Evolutionary conservation across 1,140 invertebrate species (phyloP), one percentile per base, ranked within the genome.

Genomic region (Megalopta genalis): DNA sequence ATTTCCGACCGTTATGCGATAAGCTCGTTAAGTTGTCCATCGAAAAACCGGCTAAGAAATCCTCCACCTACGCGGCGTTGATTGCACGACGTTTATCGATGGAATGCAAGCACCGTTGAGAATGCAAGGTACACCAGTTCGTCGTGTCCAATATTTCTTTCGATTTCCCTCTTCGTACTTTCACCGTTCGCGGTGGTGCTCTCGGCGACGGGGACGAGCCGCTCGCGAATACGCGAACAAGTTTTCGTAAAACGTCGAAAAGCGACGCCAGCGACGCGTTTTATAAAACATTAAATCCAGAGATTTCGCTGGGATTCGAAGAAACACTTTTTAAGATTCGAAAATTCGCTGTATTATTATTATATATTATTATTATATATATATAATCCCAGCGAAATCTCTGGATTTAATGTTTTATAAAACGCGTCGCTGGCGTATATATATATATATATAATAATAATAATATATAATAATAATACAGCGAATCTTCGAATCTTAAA

Each of bases 11-110:
- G 71, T 64, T 52, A 27, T 27, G 49, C 42, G 25, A 49, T 64
- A 37, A 62, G 27, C 60, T 54, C 49, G 23, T 32, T 10, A 27
- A 42, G 70, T 64, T 65, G 23, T 16, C 32, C 25, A 42, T 72
- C 37, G 49, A 69, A 23, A 77, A 77, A 54, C 59, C 59, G 69
- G 32, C 60, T 23, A 57, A 77, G 64, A 62, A 78, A 52, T 72
- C 27, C 46, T 18, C 60, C 68, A 32, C 62, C 62, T 60, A 72
- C 62, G 62, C 69, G 18, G 9, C 32, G 12, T 7, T 52, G 69
- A 78, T 78, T 65, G 63, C 25, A 70, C 42, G 27, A 42, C 23
- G 60, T 37, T 78, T 78, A 78, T 78, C 76, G 76, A 32, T 46
- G 69, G 76, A 78, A 65, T 63, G 68, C 66, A 27, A 54, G 21